Evolutionary conservation across 1,140 invertebrate species (phyloP), one percentile per base, ranked within the genome.

Genomic region (Cataglyphis hispanica): DNA sequence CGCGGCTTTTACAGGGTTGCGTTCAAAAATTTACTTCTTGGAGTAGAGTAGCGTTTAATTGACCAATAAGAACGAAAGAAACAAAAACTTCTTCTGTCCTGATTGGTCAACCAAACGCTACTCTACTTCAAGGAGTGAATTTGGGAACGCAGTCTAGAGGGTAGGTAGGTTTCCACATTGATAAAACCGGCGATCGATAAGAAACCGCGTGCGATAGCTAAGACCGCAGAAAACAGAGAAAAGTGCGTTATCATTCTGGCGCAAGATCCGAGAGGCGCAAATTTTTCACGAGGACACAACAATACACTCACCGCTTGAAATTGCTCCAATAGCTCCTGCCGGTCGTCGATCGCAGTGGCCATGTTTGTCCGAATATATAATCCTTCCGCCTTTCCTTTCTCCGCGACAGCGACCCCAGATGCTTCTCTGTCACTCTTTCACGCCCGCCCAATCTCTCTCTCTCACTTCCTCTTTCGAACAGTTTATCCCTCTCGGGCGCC

Each of bases 271-370:
- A 34, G 22, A 25, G 16, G 37, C n/a, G 4, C 0, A 1, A 25
- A 60, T 60, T 61, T 50, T 50, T 11, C 40, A 5, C 19, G 31
- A 64, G 22, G 13, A 27, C n/a, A 31, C 37, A 40, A 66, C 13
- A 75, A 69, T 56, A 61, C 63, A 94, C 93, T 94, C 75, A 95
- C 94, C 86, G 92, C 88, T 87, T 91, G 92, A 84, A 95, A 95
- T 80, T 94, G 93, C 84, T 95, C 93, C 85, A 94, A 86, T 80
- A 95, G 88, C 86, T 95, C 94, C 90, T 94, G 94, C 92, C 93
- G 94, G 91, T 94, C 94, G 93, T 95, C 94, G 85, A 94, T 93
- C 84, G 93, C 84, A 87, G 94, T 94, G 91, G 94, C 94, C 94
- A 95, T 95, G 92, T 94, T 58, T 94, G 92, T 25, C 84, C 85